A percentile compares a stretch with the other conserved stretches of the same genome.
phyloP scores from a whole-genome alignment of 2,113 vertebrate species.

The Forbesichthys agassizii region DNA sequence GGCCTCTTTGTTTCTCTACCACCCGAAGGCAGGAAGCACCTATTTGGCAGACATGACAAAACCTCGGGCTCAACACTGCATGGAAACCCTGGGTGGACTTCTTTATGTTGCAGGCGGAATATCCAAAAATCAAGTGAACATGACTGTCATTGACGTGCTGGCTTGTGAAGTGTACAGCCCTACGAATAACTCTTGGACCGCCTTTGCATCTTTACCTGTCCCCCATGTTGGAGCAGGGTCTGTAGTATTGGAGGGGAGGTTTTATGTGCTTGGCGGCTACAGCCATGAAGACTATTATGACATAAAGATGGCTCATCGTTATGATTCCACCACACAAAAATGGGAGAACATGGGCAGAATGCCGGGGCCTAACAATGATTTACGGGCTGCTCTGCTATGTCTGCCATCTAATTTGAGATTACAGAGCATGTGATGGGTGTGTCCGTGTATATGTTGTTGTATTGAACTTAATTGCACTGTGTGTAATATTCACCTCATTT shows the following conservation, averaged over 20 bases:
- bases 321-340: slow-evolving; percentile 42
- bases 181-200: slow-evolving; percentile 54
- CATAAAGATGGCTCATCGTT: slow-evolving; percentile 64
- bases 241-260: slow-evolving; percentile 68
- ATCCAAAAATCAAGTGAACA: slow-evolving; percentile 8
- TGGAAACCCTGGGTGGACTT: slow-evolving; percentile 47
- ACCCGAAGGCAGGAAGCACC: slow-evolving; percentile 50
- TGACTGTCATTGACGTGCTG: slow-evolving; percentile 49
- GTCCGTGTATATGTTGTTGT: not conserved
- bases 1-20: slow-evolving; percentile 56
- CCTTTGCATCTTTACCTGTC: slow-evolving; percentile 50
- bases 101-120: slow-evolving; percentile 60
- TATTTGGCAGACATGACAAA: slow-evolving; percentile 47
- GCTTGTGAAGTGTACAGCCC: slow-evolving; percentile 71
- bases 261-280: slow-evolving; percentile 79
- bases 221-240: slow-evolving; percentile 75
- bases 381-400: slow-evolving; percentile 59
- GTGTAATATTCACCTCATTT: not conserved
- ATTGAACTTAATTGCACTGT: not conserved
- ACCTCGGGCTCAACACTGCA: slow-evolving; percentile 53
- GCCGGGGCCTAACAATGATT: slow-evolving; percentile 70
- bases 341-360: slow-evolving; percentile 77
- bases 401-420: slow-evolving; percentile 62
- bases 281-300: slow-evolving; percentile 68
- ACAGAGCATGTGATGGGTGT: slow-evolving; percentile 9